Evolutionary conservation across 92 coral and sea anemone genomes (phyloP).

Genomic region (Paramuricea clavata): DNA sequence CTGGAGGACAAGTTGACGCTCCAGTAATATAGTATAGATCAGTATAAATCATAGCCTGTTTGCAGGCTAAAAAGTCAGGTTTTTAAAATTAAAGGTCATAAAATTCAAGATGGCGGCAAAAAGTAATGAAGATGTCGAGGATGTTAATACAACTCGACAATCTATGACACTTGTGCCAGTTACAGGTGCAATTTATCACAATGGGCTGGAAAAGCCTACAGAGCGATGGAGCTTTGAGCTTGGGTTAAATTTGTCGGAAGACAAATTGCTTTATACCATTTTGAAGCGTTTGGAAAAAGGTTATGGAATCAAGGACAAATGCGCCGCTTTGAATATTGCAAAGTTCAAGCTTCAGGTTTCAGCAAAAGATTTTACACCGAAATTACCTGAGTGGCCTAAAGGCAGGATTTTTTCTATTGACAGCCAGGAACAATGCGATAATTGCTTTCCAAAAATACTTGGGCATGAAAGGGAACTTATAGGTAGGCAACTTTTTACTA

Average conservation of each 20-base stretch:
- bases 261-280: conserved; percentile 60
- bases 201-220: conserved; percentile 67
- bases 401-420: conserved; percentile 50
- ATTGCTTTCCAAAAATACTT: conserved; percentile 46
- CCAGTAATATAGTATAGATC: too few species aligned
- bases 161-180: conserved; percentile 58
- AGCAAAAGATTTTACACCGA: conserved; percentile 66
- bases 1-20: too few species aligned
- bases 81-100: not conserved
- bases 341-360: conserved; percentile 64
- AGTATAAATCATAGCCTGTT: not conserved
- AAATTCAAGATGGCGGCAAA: conserved; percentile 66
- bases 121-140: conserved; percentile 18
- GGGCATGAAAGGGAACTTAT: conserved; percentile 51
- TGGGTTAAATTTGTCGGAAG: conserved; percentile 38
- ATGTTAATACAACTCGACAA: conserved; percentile 45
- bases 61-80: not conserved
- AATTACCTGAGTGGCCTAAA: conserved; percentile 57
- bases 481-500: conserved; percentile 43
- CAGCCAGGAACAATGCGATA: conserved; percentile 63
- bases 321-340: conserved; percentile 56
- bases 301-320: conserved; percentile 56
- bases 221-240: conserved; percentile 67
- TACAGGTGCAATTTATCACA: conserved; percentile 65
- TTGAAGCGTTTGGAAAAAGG: conserved; percentile 72